Percentiles rank a stretch among this genome's conserved stretches.
These are phyloP conservation scores for Xyliphius kryptos DNA, from an alignment of 2,113 vertebrate genomes.

Conservation along the genomic window DNA sequence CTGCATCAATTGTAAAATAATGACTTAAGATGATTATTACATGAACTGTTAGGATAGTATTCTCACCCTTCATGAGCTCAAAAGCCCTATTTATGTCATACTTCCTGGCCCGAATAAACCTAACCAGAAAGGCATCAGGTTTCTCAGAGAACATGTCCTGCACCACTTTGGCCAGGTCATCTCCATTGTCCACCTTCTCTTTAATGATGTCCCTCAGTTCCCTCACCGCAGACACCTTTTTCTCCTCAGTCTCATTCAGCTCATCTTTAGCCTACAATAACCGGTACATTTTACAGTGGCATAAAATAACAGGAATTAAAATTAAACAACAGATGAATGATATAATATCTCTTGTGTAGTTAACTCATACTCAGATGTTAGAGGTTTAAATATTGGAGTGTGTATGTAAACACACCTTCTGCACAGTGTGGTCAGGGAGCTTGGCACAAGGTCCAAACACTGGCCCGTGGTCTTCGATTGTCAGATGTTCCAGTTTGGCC, in stretches of 20 bases:
- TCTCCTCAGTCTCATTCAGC: slow-evolving; percentile 85
- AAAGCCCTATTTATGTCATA: slow-evolving; percentile 80
- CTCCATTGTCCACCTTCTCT: slow-evolving; percentile 65
- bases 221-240: slow-evolving; percentile 65
- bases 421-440: slow-evolving; percentile 81
- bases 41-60: too few relatives aligned
- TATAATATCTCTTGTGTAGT: too few relatives aligned
- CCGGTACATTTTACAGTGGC: too few relatives aligned
- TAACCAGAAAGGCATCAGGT: slow-evolving; percentile 71
- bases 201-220: slow-evolving; percentile 75
- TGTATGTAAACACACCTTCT: slow-evolving; percentile 81
- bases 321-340: too few relatives aligned
- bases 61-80: slow-evolving; percentile 84
- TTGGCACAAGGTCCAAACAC: slow-evolving; percentile 77
- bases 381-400: too few relatives aligned
- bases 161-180: slow-evolving; percentile 76
- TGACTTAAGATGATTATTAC: too few relatives aligned
- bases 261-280: slow-evolving; percentile 88
- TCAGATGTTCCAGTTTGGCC: slow-evolving; percentile 83
- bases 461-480: slow-evolving; percentile 86
- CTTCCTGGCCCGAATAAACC: slow-evolving; percentile 91
- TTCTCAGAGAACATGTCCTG: slow-evolving; percentile 70
- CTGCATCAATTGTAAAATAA: too few relatives aligned
- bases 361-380: neutral
- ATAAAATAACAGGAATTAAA: too few relatives aligned